phyloP scores from a whole-genome alignment of 2,888 invertebrate species.

The Protula sp. region DNA sequence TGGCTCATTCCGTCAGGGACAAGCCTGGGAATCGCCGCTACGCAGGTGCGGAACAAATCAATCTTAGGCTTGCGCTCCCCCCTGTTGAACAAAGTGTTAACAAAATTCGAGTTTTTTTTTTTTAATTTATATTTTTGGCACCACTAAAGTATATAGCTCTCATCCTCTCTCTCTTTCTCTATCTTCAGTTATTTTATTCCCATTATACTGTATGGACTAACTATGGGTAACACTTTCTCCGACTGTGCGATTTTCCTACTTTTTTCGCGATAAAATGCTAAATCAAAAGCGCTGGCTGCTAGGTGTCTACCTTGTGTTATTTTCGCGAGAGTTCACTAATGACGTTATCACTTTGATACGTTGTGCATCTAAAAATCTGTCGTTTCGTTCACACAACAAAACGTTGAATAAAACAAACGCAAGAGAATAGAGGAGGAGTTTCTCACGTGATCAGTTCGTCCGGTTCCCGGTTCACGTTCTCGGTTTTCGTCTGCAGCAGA shows the following conservation, averaged over 20 bases:
- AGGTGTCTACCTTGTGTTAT: no score
- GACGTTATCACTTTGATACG: no score
- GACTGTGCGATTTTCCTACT: no score
- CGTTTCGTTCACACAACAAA: no score
- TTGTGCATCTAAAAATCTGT: no score
- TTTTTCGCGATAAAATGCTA: no score
- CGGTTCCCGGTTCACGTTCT: slow-evolving; percentile 80
- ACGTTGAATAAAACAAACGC: no score
- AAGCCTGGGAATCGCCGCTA: slow-evolving; percentile 94
- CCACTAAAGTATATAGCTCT: neutral
- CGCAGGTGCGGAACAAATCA: slow-evolving; percentile 94
- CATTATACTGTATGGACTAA: no score
- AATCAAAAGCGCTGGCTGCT: no score
- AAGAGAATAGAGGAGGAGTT: no score
- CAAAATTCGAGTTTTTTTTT: neutral
- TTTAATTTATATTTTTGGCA: neutral
- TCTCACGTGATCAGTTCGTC: slow-evolving; percentile 55
- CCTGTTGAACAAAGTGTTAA: slow-evolving; percentile 46
- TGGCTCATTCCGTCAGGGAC: slow-evolving; percentile 97
- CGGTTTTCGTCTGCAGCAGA: slow-evolving; percentile 90
- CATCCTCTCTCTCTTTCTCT: neutral
- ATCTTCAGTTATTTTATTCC: neutral
- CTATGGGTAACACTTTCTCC: no score
- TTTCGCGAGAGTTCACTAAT: no score
- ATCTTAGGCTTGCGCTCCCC: slow-evolving; percentile 97